Evolutionary conservation across 2,113 vertebrate species (phyloP), one percentile per base, ranked within the genome.

Genomic region (Corythoichthys haematopterus): DNA sequence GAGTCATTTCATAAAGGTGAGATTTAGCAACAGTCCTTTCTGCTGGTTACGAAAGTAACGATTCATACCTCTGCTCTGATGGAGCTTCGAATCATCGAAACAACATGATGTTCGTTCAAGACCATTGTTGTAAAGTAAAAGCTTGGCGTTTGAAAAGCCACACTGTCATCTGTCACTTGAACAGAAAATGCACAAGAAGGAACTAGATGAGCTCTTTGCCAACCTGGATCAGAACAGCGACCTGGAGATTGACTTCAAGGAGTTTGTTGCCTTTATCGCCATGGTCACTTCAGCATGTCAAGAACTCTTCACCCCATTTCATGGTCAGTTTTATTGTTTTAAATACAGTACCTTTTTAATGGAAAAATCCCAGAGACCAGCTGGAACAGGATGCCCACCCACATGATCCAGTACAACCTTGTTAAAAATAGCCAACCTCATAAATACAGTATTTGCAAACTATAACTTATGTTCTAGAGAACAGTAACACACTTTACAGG

Each of bases 201-300:
- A 90, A 1, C 81, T 91, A 69, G 89, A 91, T 37, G 37, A 76
- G 59, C 83, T 93, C 15, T 91, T 93, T 37, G 16, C 66, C 2
- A 90, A 91, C 74, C 80, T 93, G 0, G 91, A 92, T 70, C 85
- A 89, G 72, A 91, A 91, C 3, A 72, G 83, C 64, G 90, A 92
- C 75, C 76, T 85, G 75, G 81, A 89, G 82, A 91, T 91, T 0
- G 88, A 93, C 81, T 91, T 91, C 78, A 80, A 88, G 59, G 91
- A 91, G 81, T 93, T 91, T 73, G 79, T 88, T 16, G 28, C 79
- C n/a, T 79, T 91, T 53, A 76, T 91, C 36, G 86, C 90, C 76
- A 92, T 91, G 90, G 88, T 93, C 9, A 91, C 90, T 11, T 88
- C 90, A 33, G 86, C 89, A 7, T 91, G 88, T 50, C 80, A 91